A percentile compares a stretch with the other conserved stretches of the same genome.
phyloP scores from a whole-genome alignment of 2,113 vertebrate genomes.

The Blennius ocellaris region DNA sequence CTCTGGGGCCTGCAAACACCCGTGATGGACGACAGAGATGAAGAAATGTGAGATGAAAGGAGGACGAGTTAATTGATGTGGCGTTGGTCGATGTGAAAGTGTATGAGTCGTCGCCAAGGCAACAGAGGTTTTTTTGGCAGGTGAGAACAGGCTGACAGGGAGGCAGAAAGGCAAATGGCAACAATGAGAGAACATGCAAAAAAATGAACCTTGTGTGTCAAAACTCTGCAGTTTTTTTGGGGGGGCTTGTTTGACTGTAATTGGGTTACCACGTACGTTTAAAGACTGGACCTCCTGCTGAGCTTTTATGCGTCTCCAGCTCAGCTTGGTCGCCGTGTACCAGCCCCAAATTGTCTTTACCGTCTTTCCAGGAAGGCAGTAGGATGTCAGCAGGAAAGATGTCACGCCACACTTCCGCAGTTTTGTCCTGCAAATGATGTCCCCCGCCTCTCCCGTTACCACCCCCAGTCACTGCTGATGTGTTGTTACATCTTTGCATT shows the following conservation, averaged over 20 bases:
- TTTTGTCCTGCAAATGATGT: not conserved
- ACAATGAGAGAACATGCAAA: slow-evolving; percentile 52
- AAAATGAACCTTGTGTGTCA: slow-evolving; percentile 48
- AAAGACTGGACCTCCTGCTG: slow-evolving; percentile 21
- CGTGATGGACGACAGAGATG: slow-evolving; percentile 28
- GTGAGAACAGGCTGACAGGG: slow-evolving; percentile 30
- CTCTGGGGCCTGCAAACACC: not conserved
- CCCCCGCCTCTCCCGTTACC: too few relatives aligned
- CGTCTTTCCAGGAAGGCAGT: slow-evolving; percentile 25
- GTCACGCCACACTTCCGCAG: not conserved
- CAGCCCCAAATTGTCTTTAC: not conserved
- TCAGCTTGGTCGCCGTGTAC: too few relatives aligned
- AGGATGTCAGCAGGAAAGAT: slow-evolving; percentile 1
- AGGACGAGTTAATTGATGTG: slow-evolving; percentile 8
- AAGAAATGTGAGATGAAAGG: slow-evolving; percentile 28
- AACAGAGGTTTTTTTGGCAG: slow-evolving; percentile 54
- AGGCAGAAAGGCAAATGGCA: slow-evolving; percentile 56
- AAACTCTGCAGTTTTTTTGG: not conserved
- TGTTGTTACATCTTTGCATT: slow-evolving; percentile 5
- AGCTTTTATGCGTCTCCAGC: not conserved
- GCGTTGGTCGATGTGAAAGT: slow-evolving; percentile 56
- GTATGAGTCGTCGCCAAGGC: slow-evolving; percentile 70
- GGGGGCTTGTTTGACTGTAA: too few relatives aligned
- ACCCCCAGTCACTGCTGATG: not conserved
- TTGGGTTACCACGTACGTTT: too few relatives aligned